Evolutionary conservation across 2,888 invertebrate genomes (phyloP), one percentile per base, ranked within the genome.

Genomic region (Cataglyphis cursor): DNA sequence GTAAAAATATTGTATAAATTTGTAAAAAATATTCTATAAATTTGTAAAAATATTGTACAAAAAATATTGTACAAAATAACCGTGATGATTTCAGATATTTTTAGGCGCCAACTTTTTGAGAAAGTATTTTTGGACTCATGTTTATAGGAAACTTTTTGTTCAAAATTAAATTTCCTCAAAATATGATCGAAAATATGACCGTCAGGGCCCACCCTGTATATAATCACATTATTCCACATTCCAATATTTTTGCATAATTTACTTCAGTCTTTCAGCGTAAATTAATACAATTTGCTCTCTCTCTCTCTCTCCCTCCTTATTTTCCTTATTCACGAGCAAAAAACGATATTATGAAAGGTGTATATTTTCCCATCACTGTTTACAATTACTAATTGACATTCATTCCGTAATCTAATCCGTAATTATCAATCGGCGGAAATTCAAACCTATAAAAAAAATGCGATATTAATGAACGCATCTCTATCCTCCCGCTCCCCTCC

Each of bases 371-470:
- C 38, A 1, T 41, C 10, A 3, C 21, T 8, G 12, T 38, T 38
- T 28, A 48, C 31, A 28, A 10, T 75, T 35, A 24, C 18, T 57
- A 41, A 57, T 31, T 44, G 10, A 35, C 18, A 0, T 31, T 44
- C 59, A 78, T 78, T 21, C 8, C 18, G 8, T 59, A 78, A 70
- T 35, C 28, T 28, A 28, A 28, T 28, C 2, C 28, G 28, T 28
- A 28, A 44, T 59, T 80, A 80, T 73, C 78, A 80, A 80, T 73
- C 59, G 24, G 31, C 57, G 31, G 51, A 21, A 70, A 41, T 18
- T 0, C 6, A 5, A 66, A 65, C 0, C 21, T 2, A 18, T 59
- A 48, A 72, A 59, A 76, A 76, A 76, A 18, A 21, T 21, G 5
- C n/a, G 15, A 54, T 54, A 41, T 80, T 80, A 73, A 80, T 80